A percentile compares a stretch with the other conserved stretches of the same genome.
These are phyloP conservation scores for Berghia stephanieae DNA, from an alignment of 1,140 invertebrate species.

Conservation along the genomic window DNA sequence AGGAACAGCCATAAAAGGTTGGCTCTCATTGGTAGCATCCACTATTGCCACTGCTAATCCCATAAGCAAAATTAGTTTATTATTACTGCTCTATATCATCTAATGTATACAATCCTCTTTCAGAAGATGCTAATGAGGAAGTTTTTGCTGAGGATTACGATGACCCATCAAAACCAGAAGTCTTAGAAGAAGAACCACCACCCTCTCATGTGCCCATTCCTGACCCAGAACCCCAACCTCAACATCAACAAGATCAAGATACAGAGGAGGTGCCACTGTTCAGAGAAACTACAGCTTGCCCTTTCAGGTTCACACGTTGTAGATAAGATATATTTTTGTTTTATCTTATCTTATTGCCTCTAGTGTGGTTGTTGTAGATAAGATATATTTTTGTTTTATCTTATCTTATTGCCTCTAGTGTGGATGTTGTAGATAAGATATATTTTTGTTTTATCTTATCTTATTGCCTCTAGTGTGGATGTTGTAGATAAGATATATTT, in stretches of 20 bases:
- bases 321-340: too few relatives aligned
- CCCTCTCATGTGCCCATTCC: neutral
- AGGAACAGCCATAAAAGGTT: too few relatives aligned
- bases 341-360: too few relatives aligned
- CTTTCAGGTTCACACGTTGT: constrained; percentile 90
- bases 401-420: too few relatives aligned
- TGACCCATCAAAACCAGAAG: constrained; percentile 50
- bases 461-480: too few relatives aligned
- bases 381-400: too few relatives aligned
- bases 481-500: too few relatives aligned
- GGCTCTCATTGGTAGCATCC: too few relatives aligned
- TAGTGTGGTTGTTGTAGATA: too few relatives aligned
- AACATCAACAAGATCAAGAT: neutral
- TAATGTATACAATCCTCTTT: neutral
- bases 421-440: too few relatives aligned
- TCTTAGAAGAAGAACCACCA: constrained; percentile 1
- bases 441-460: too few relatives aligned
- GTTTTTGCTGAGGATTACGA: constrained; percentile 67
- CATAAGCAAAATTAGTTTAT: neutral
- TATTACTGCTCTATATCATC: neutral
- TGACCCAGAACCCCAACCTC: neutral
- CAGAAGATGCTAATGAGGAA: constrained; percentile 70
- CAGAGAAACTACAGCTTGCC: constrained; percentile 73
- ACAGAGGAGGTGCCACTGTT: constrained; percentile 31
- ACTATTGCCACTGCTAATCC: neutral